Conservation (phyloP, 2,113 vertebrate species). For the Percopsis transmontana region DNA sequence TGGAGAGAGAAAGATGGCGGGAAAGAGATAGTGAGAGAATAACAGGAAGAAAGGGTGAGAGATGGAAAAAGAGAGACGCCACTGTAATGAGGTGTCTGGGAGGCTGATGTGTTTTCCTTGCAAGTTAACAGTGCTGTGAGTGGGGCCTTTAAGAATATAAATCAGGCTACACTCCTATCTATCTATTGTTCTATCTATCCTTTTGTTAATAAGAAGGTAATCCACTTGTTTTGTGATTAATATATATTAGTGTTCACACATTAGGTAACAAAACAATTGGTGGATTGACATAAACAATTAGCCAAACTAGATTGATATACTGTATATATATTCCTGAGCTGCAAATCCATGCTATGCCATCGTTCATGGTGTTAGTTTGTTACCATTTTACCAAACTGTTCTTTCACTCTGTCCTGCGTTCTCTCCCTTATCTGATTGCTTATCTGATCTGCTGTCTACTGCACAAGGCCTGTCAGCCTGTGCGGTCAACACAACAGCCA, state of each 20-base stretch:
- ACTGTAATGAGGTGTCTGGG: conserved; percentile 57
- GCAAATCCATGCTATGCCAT: neutral
- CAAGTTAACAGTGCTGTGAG: conserved; percentile 42
- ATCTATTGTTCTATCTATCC: too few species aligned
- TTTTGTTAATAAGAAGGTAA: too few species aligned
- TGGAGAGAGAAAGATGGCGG: neutral
- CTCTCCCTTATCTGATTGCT: conserved; percentile 10
- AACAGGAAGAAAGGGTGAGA: conserved; percentile 2
- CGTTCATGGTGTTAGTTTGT: neutral
- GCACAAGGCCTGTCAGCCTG: conserved; percentile 33
- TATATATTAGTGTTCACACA: too few species aligned
- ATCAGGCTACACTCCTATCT: conserved; percentile 22
- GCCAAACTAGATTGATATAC: neutral
- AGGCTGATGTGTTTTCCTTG: conserved; percentile 55
- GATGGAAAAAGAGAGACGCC: conserved; percentile 19
- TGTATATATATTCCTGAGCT: too few species aligned
- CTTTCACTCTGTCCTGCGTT: neutral
- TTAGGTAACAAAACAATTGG: too few species aligned
- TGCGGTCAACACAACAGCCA: conserved; percentile 27
- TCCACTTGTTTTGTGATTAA: too few species aligned
- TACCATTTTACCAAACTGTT: neutral
- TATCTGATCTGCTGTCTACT: conserved; percentile 17
- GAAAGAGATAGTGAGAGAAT: conserved; percentile 14
- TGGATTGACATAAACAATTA: too few species aligned
- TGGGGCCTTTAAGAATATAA: conserved; percentile 21